Evolutionary conservation across 1,140 invertebrate species (phyloP), one percentile per base, ranked within the genome.

Genomic region (Muscidifurax raptorellus): DNA sequence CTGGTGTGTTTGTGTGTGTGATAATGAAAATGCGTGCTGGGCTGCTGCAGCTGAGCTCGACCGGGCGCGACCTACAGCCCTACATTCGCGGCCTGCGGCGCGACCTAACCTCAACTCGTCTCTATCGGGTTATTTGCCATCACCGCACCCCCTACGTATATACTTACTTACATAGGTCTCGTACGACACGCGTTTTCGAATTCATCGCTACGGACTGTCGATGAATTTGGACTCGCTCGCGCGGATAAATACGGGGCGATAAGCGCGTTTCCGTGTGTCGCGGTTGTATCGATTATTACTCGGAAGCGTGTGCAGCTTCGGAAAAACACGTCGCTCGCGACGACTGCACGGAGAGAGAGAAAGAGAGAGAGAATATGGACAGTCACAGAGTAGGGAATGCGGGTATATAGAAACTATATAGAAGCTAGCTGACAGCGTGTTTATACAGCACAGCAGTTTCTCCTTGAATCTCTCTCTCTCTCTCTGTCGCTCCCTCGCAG

Each of bases 11-110:
- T 7, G 18, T 7, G 52, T 59, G 52, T 59, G 52, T 59, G 52
- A 59, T 59, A 59, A 59, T 59, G 52, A 59, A 59, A 59, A 59
- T 59, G 44, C 44, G 66, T 67, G 25, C 71, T 13, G 66, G 27
- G 67, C 30, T 83, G 22, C 72, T 36, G 90, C 91, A 92, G 90
- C 91, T 92, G 89, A 92, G 91, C 89, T 90, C 64, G 88, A 90
- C 90, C 90, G 89, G 89, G 89, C 89, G 91, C 91, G 92, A 93
- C 92, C 92, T 89, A 93, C 90, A 93, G 90, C 92, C 92, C 92
- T 92, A 93, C 91, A 93, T 93, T 92, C 88, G 88, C 87, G 88
- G 89, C 89, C 88, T 90, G 90, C 89, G 90, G 88, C 89, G 88
- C 88, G 87, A 91, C 90, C 90, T 90, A 91, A 92, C 91, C 91